Percentiles rank a stretch among this genome's conserved stretches.
phyloP scores from a whole-genome alignment of 2,888 invertebrate species.

The Smittia sp. region DNA sequence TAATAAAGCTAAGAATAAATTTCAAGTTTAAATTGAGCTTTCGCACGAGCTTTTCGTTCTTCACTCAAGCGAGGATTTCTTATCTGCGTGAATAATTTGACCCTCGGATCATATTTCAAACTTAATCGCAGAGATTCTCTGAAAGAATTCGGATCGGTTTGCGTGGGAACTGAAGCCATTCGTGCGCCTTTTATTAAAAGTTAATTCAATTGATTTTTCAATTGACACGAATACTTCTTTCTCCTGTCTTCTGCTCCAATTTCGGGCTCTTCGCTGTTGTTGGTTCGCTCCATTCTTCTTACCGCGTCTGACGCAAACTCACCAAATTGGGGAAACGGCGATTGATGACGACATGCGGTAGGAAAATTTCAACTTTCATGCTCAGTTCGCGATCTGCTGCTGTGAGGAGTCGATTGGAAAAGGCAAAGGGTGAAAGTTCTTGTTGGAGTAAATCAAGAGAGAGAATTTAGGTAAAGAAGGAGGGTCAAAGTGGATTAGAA shows the following conservation, averaged over 20 bases:
- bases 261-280: neutral
- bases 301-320: neutral
- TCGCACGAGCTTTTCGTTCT: no score
- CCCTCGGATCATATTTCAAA: no score
- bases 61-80: no score
- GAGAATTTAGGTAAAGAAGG: neutral
- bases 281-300: neutral
- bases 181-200: neutral
- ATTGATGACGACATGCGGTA: conserved; percentile 8
- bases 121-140: no score
- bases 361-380: neutral
- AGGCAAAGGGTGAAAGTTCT: neutral
- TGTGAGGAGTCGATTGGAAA: neutral
- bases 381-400: neutral
- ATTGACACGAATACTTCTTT: neutral
- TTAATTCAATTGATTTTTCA: conserved; percentile 4
- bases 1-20: no score
- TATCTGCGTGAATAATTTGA: no score
- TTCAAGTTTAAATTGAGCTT: no score
- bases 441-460: neutral
- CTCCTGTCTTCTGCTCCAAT: neutral
- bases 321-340: neutral
- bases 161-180: no score
- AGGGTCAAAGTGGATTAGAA: neutral
- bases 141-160: no score